Evolutionary conservation across 2,888 invertebrate genomes (phyloP), one percentile per base, ranked within the genome.

Genomic region (Cactoblastis cactorum): DNA sequence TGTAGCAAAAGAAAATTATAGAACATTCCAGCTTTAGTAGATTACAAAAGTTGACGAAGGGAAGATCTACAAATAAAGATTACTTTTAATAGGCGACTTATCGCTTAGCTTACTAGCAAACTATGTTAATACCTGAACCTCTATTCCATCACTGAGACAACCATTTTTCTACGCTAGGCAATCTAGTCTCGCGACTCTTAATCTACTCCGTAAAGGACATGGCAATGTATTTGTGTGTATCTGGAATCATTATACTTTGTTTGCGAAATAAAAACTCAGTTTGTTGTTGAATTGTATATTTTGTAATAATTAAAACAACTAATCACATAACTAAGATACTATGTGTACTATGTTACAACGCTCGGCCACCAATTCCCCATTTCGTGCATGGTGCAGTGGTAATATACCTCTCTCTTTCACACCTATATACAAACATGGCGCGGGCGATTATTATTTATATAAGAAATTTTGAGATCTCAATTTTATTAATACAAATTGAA

Each of bases 381-480:
- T 51, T 76, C 67, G 88, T 88, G 88, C 88, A 87, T 82, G 68
- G 54, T 83, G 84, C 87, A 88, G 87, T 80, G 66, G 63, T 28
- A 9, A 28, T 65, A 57, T 53, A 58, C 58, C 63, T 59, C 55
- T 64, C 61, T 64, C 61, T 59, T 52, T 63, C 50, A 53, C 61
- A 49, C 55, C 51, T 83, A 83, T 83, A 51, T 83, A 83, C 83
- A 84, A 52, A 71, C 61, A 58, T 56, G 74, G 66, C 77, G 74
- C 81, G 76, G 71, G 62, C 59, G 51, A 52, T 50, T 50, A 53
- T 53, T 39, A 39, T 33, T 50, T 47, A 39, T 63, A 4, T 61
- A 54, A 51, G 51, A 53, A 52, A 49, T 49, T 49, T 49, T 49
- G 49, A 49, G 50, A 50, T 50, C 50, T 28, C 41, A 52, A 19